Evolutionary conservation across 2,888 invertebrate species (phyloP).

Genomic region (Diarsia rubi): DNA sequence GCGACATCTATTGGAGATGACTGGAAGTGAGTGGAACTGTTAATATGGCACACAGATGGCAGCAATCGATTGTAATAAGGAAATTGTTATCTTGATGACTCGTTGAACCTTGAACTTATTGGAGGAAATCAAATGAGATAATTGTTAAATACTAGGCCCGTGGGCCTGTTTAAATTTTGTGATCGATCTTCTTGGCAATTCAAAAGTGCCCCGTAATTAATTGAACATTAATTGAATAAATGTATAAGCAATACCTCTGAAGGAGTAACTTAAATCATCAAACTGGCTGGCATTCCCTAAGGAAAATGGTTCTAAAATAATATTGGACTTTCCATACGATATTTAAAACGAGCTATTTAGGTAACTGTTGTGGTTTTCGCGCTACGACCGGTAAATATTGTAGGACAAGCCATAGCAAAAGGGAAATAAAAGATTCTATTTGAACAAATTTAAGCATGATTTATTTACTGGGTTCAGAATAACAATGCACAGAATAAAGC

Average conservation of each 20-base stretch:
- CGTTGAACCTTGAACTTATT: constrained; percentile 2
- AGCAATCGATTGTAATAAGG: not conserved
- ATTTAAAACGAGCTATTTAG: not conserved
- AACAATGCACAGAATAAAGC: too few species aligned
- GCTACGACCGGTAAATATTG: too few species aligned
- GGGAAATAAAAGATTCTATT: too few species aligned
- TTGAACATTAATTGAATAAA: too few species aligned
- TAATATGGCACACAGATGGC: not conserved
- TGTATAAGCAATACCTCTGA: too few species aligned
- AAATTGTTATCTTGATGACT: not conserved
- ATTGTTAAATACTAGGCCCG: not conserved
- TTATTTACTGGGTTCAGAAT: too few species aligned
- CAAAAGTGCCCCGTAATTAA: not conserved
- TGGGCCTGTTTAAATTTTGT: not conserved
- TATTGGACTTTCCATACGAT: not conserved
- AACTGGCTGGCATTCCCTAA: not conserved
- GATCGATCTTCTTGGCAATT: not conserved
- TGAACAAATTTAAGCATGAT: too few species aligned
- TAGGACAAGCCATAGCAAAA: too few species aligned
- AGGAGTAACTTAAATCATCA: not conserved
- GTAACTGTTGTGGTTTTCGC: not conserved
- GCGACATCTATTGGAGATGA: not conserved
- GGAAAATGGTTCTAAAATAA: not conserved
- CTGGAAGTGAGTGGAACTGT: not conserved
- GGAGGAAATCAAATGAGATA: not conserved